These are phyloP conservation scores for Caenorhabditis imperialis DNA, from an alignment of 2,888 invertebrate species.

Conservation along the genomic window DNA sequence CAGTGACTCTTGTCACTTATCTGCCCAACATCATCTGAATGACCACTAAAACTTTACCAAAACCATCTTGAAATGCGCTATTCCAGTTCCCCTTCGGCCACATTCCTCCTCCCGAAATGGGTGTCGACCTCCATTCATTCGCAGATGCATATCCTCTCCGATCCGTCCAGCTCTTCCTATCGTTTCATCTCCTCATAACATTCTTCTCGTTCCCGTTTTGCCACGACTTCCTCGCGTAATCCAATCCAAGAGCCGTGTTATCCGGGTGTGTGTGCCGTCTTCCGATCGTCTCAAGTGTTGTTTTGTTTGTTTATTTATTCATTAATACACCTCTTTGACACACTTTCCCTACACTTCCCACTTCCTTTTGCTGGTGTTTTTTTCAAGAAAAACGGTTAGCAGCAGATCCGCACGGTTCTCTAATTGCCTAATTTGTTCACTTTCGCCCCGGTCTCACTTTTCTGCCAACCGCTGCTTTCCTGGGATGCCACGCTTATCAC, in stretches of 20 bases:
- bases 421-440: conserved; percentile 30
- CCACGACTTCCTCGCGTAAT: background rate
- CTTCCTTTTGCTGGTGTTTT: no score
- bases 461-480: background rate
- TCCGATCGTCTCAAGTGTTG: conserved; percentile 31
- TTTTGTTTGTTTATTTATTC: conserved; percentile 29
- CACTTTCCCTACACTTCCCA: no score
- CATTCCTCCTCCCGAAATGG: no score
- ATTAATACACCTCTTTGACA: conserved; percentile 22
- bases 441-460: conserved; percentile 4
- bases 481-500: no score
- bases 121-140: no score
- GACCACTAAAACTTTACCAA: no score
- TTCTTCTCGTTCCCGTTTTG: background rate
- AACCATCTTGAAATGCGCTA: no score
- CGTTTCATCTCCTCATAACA: conserved; percentile 8
- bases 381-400: background rate
- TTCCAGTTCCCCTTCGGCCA: no score
- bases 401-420: background rate
- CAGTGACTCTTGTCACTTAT: no score
- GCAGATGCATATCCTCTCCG: conserved; percentile 33
- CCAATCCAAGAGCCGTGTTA: background rate
- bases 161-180: conserved; percentile 11
- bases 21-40: no score
- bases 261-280: background rate